A percentile compares a stretch with the other conserved stretches of the same genome.
Conservation (phyloP, 2,888 invertebrate species). For the Lissonota sp. region DNA sequence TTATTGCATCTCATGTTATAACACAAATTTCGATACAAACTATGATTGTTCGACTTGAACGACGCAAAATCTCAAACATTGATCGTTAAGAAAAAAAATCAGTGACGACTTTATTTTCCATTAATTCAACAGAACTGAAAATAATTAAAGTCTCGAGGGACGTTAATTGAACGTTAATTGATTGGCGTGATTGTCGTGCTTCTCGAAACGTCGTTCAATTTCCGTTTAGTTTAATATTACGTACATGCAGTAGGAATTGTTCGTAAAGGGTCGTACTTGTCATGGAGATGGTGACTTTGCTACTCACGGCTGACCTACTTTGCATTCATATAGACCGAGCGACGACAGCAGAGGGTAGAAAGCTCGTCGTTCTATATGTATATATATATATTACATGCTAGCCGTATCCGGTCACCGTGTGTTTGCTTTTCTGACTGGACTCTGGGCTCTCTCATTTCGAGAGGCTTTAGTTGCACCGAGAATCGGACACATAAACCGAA, state of each 20-base stretch:
- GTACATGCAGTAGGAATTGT: background rate
- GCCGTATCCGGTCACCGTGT: slow-evolving; percentile 23
- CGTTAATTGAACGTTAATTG: no score
- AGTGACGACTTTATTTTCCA: no score
- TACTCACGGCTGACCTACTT: slow-evolving; percentile 74
- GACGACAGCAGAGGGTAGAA: slow-evolving; percentile 62
- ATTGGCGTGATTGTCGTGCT: no score
- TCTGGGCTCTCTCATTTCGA: slow-evolving; percentile 25
- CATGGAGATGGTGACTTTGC: slow-evolving; percentile 66
- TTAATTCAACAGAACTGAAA: no score
- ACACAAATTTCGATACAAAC: no score
- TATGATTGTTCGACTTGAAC: no score
- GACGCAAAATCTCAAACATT: no score
- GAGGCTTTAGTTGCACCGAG: slow-evolving; percentile 26
- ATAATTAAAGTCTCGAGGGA: no score
- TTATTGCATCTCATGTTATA: no score
- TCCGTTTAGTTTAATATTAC: no score
- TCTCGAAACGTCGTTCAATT: no score
- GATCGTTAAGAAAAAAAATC: no score
- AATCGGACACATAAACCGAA: slow-evolving; percentile 26
- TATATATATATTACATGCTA: background rate
- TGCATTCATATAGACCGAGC: slow-evolving; percentile 69
- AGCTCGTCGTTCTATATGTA: slow-evolving; percentile 17
- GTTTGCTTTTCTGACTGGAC: slow-evolving; percentile 46
- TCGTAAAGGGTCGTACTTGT: slow-evolving; percentile 26